Conservation (phyloP, 2,888 invertebrate species). For the Zygogramma bicolorata region DNA sequence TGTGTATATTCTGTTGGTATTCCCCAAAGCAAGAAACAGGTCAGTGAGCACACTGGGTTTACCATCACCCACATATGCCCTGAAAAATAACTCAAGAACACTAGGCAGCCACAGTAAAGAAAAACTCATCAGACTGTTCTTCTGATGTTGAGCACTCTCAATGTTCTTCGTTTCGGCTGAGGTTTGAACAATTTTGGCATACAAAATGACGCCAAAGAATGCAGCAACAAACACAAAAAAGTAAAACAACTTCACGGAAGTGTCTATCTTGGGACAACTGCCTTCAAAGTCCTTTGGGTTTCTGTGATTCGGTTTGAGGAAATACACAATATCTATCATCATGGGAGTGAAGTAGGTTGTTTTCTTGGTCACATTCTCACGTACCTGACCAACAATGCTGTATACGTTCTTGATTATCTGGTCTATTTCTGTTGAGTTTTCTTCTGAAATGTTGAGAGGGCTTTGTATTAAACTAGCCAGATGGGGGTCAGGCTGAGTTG, state of each 20-base stretch:
- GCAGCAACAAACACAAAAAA: slow-evolving; percentile 56
- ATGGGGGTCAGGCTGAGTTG: slow-evolving; percentile 38
- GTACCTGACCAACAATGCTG: slow-evolving; percentile 53
- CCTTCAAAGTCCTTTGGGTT: slow-evolving; percentile 29
- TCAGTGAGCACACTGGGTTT: slow-evolving; percentile 54
- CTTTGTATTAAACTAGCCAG: slow-evolving; percentile 51
- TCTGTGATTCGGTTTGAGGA: slow-evolving; percentile 41
- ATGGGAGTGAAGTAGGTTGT: slow-evolving; percentile 32
- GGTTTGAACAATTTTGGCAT: slow-evolving; percentile 54
- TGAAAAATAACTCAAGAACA: slow-evolving; percentile 56
- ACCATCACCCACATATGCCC: slow-evolving; percentile 55
- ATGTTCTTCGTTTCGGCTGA: slow-evolving; percentile 45
- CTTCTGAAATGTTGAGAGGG: slow-evolving; percentile 52
- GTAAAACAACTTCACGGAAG: slow-evolving; percentile 55
- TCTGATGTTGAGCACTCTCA: slow-evolving; percentile 46
- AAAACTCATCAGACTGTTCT: slow-evolving; percentile 51
- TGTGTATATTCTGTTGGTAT: slow-evolving; percentile 51
- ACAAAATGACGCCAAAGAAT: slow-evolving; percentile 56
- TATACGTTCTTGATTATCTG: slow-evolving; percentile 58
- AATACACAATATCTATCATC: slow-evolving; percentile 51
- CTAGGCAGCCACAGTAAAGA: slow-evolving; percentile 61
- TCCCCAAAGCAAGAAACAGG: slow-evolving; percentile 55
- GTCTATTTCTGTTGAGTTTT: slow-evolving; percentile 52
- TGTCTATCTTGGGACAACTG: slow-evolving; percentile 38
- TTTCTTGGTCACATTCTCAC: slow-evolving; percentile 34